These are phyloP conservation scores for Hypotaenidia philippensis DNA, from an alignment of 2,797 vertebrate genomes.

Conservation along the genomic window DNA sequence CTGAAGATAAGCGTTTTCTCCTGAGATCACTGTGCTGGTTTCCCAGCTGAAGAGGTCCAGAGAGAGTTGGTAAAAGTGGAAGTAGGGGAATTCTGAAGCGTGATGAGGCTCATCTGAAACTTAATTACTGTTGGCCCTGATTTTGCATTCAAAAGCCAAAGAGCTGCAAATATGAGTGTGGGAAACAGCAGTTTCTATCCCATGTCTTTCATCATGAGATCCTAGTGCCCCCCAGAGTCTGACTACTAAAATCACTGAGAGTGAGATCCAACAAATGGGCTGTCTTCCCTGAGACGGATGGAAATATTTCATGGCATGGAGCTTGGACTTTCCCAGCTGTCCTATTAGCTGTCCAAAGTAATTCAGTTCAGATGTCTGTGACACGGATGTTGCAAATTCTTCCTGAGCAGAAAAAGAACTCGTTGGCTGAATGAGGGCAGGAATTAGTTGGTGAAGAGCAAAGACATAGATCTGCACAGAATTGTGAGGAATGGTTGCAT, in stretches of 20 bases:
- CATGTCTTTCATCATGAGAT: neutral
- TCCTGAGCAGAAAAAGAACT: neutral
- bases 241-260: constrained; percentile 49
- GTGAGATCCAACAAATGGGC: accelerated
- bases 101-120: constrained; percentile 17
- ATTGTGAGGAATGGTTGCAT: neutral
- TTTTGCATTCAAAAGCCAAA: constrained; percentile 28
- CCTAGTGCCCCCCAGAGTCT: constrained; percentile 71
- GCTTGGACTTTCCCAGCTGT: neutral
- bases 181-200: constrained; percentile 16
- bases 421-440: accelerated
- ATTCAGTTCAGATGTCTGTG: neutral
- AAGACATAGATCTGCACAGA: neutral
- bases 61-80: neutral
- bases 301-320: neutral
- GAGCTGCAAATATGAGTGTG: neutral
- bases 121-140: constrained; percentile 42
- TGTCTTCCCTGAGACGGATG: neutral
- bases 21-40: neutral
- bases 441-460: neutral
- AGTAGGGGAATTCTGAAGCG: neutral
- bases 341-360: neutral
- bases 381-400: neutral
- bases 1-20: neutral
- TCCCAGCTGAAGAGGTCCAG: constrained; percentile 23